Evolutionary conservation across 2,797 vertebrate genomes (phyloP).

Genomic region (Lagodon rhomboides): DNA sequence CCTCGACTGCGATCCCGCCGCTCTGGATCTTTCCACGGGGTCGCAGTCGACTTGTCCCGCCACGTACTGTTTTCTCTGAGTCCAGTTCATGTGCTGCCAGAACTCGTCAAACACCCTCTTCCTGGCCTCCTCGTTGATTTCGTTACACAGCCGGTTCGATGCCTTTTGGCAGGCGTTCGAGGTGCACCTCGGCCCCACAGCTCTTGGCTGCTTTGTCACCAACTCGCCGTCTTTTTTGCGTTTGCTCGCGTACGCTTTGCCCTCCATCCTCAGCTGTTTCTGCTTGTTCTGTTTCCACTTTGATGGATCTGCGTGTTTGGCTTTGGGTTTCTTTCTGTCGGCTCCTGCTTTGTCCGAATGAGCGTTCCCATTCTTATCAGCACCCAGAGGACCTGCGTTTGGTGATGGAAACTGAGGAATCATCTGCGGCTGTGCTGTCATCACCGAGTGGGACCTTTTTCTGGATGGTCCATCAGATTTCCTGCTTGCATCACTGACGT

Average conservation of each 20-base stretch:
- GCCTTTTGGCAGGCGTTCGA: slow-evolving; percentile 50
- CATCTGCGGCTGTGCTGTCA: slow-evolving; percentile 26
- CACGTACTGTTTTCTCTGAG: slow-evolving; percentile 59
- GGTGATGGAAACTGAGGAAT: slow-evolving; percentile 3
- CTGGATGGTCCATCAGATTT: slow-evolving; percentile 33
- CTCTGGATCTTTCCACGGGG: slow-evolving; percentile 55
- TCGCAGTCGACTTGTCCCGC: slow-evolving; percentile 56
- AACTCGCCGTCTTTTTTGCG: slow-evolving; percentile 54
- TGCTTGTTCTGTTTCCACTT: slow-evolving; percentile 66
- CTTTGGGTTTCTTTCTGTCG: slow-evolving; percentile 31
- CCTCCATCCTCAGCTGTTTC: slow-evolving; percentile 72
- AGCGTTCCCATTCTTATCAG: slow-evolving; percentile 37
- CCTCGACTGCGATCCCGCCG: slow-evolving; percentile 24
- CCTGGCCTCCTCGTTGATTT: slow-evolving; percentile 51
- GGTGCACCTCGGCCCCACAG: slow-evolving; percentile 43
- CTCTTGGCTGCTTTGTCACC: slow-evolving; percentile 50
- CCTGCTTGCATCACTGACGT: slow-evolving; percentile 26
- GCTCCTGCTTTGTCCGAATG: slow-evolving; percentile 4
- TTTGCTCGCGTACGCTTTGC: slow-evolving; percentile 60
- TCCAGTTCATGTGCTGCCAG: slow-evolving; percentile 63
- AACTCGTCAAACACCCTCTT: slow-evolving; percentile 54
- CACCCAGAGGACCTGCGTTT: not conserved
- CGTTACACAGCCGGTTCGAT: slow-evolving; percentile 53
- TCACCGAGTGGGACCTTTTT: slow-evolving; percentile 3
- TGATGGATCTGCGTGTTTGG: slow-evolving; percentile 44